Evolutionary conservation across 2,888 invertebrate species (phyloP), one percentile per base, ranked within the genome.

Genomic region (Hypena proboscidalis): DNA sequence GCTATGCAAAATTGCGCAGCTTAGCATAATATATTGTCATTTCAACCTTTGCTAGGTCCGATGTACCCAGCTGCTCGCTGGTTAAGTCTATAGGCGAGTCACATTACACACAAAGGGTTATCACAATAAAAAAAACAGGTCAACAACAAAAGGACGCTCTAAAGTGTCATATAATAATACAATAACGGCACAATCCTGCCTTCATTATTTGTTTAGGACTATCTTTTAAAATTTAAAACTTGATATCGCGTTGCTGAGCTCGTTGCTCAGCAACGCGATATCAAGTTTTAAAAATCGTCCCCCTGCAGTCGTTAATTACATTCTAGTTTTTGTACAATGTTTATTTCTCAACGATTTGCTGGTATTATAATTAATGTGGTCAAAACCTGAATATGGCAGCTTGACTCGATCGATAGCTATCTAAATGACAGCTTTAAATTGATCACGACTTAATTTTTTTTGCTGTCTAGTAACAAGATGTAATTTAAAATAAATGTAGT

Each of bases 381-480:
- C 5, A 10, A 35, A 41, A 41, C 29, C 13, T 23, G 13, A 19
- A 29, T 22, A 37, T 27, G 37, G 41, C 27, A 30, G 33, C 30
- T 27, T 31, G 36, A 31, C 44, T 49, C 26, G 32, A 46, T 21
- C 34, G 60, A 61, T 65, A 46, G 20, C 9, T 42, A 61, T 61
- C 65, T 61, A 47, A 49, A 55, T 52, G 58, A 65, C 62, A 52
- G 40, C 10, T 21, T 31, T 37, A 64, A 60, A 61, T 61, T 56
- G 49, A 52, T 61, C 61, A 65, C 61, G 58, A 52, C 40, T 43
- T 11, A 7, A n/a, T 3, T 40, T 47, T 65, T 60, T 60, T 65
- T 48, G 48, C 35, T 27, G 9, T 26, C 30, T 30, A 29, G 13
- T 32, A 42, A 44, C 14, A 31, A 33, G 31, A 40, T 23, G 17